Base-by-base conservation (phyloP, 2,888 invertebrate species). In the Slavum lentiscoides region DNA sequence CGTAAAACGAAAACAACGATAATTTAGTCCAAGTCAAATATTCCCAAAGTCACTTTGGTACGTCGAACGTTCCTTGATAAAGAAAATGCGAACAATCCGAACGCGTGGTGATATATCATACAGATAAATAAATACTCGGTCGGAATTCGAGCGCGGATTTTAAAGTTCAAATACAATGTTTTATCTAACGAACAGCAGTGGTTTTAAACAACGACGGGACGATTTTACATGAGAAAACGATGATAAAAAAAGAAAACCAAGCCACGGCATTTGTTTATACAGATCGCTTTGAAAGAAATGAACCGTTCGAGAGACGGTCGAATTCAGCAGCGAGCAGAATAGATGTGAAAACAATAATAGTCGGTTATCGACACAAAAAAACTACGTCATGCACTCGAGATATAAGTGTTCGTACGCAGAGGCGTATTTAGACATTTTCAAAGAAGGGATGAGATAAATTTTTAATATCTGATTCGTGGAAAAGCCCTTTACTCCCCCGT, bases 281-380 rank as follows among this genome's bases (percentile, higher is more conserved):
- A 21, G n/a, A 37, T 6, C 64, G 15, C 9, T 13, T 30, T 49
- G n/a, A 2, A 23, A 19, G 11, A 13, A n/a, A 61, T 0, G 9
- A 23, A 11, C 49, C 13, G 37, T 37, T 4, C 49, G 1, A 39
- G 19, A 49, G n/a, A 15, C 1, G 2, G 30, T 30, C 15, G n/a
- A 6, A 64, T 23, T 30, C 30, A 37, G 64, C 53, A 53, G 21
- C n/a, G 0, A 21, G 21, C 11, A n/a, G 37, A 53, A 19, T 64
- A 64, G 30, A 21, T 74, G 19, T n/a, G 53, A 64, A 62, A 74
- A n/a, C n/a, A n/a, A 74, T 62, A 73, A 73, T 73, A 30, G 17
- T 73, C 61, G n/a, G 61, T 62, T 61, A 49, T 30, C 2, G 11
- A 23, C 13, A 19, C 30, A 59, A 73, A 49, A 15, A 59, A 43